These are phyloP conservation scores for Acanthosepion esculentum DNA, from an alignment of 2,888 invertebrate genomes.

Conservation along the genomic window DNA sequence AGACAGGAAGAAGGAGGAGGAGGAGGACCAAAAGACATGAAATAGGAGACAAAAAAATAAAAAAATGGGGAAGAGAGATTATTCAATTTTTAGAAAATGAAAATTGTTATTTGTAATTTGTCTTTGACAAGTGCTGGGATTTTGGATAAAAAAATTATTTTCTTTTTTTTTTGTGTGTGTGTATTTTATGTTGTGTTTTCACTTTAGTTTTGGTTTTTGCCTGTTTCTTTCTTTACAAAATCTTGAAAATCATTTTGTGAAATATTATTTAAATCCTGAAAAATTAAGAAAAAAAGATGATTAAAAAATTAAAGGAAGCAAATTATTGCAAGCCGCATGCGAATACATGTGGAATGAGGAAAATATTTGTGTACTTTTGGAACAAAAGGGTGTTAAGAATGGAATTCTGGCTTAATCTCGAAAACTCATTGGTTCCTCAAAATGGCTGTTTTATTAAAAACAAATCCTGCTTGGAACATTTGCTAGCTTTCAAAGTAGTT, in stretches of 20 bases:
- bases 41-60: neutral
- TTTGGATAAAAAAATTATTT: neutral
- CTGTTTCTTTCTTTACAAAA: neutral
- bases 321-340: neutral
- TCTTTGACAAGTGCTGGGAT: constrained; percentile 16
- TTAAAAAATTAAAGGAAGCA: neutral
- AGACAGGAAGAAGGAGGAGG: neutral
- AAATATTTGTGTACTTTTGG: neutral
- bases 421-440: neutral
- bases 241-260: neutral
- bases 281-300: neutral
- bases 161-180: neutral
- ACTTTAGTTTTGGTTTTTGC: neutral
- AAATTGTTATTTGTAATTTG: constrained; percentile 33
- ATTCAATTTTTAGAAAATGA: constrained; percentile 6
- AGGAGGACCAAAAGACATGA: neutral
- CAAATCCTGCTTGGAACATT: neutral
- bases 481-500: neutral
- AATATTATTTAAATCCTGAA: constrained; percentile 33
- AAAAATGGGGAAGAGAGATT: neutral
- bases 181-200: neutral
- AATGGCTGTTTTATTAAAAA: neutral
- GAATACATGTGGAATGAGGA: neutral
- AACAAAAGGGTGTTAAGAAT: constrained; percentile 1
- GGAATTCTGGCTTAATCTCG: neutral